These are phyloP conservation scores for Falco punctatus DNA, from an alignment of 2,113 vertebrate genomes.

Conservation along the genomic window DNA sequence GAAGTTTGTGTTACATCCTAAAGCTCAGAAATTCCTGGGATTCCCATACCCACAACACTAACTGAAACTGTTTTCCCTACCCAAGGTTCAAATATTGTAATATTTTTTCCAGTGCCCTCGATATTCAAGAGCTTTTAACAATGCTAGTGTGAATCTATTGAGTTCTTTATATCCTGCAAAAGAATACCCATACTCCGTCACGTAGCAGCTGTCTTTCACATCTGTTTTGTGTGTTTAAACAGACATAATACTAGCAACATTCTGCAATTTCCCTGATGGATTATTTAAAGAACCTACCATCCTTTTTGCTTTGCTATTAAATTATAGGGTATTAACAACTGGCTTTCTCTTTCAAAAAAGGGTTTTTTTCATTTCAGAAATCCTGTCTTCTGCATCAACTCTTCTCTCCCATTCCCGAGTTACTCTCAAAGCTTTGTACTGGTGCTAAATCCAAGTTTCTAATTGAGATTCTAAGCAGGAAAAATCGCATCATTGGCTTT, in stretches of 20 bases:
- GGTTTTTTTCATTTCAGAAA: background rate
- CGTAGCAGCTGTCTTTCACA: background rate
- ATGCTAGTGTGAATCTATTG: background rate
- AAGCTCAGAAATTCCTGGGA: background rate
- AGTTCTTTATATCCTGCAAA: background rate
- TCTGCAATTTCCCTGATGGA: background rate
- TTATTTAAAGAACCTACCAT: background rate
- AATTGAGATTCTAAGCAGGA: conserved; percentile 65
- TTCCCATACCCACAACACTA: fast-evolving
- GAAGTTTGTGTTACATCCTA: background rate
- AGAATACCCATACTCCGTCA: background rate
- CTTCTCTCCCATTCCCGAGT: background rate
- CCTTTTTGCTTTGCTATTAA: background rate
- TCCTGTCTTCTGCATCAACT: background rate
- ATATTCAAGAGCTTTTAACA: background rate
- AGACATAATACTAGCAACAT: background rate
- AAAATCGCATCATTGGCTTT: conserved; percentile 42
- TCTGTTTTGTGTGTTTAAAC: background rate
- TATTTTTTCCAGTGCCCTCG: background rate
- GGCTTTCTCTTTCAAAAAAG: background rate
- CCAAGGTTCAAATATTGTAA: background rate
- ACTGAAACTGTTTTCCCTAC: background rate
- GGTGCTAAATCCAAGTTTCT: conserved; percentile 32
- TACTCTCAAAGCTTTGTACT: background rate
- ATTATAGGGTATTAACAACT: background rate